These are phyloP conservation scores for Lagodon rhomboides DNA, from an alignment of 2,797 vertebrate genomes.

Conservation along the genomic window DNA sequence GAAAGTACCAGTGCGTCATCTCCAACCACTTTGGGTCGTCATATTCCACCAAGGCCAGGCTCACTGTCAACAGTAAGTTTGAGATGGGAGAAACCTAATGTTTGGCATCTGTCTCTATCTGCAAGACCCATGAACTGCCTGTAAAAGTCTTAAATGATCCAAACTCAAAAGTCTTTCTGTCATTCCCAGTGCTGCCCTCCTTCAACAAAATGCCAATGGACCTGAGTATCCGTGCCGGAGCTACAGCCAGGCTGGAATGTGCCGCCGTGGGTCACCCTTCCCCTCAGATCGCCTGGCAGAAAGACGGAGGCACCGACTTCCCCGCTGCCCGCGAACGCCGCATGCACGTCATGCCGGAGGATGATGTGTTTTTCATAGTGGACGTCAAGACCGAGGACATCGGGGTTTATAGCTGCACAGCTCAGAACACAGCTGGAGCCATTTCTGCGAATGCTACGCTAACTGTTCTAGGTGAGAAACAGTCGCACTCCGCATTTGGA, in stretches of 20 bases:
- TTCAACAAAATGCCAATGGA: constrained; percentile 98
- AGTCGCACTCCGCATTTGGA: background rate
- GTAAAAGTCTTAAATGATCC: background rate
- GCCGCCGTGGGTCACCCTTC: constrained; percentile 93
- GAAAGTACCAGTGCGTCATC: constrained; percentile 98
- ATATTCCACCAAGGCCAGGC: constrained; percentile 96
- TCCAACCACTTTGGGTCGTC: constrained; percentile 99
- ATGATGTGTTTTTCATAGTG: constrained; percentile 98
- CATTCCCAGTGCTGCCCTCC: constrained; percentile 92
- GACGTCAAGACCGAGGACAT: constrained; percentile 95
- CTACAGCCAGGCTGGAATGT: constrained; percentile 94
- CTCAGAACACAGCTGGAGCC: constrained; percentile 95
- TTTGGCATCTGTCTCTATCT: background rate
- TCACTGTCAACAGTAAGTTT: constrained; percentile 96
- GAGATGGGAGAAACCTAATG: background rate
- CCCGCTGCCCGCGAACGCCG: constrained; percentile 95
- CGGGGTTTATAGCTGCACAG: constrained; percentile 96
- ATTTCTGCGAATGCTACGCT: constrained; percentile 95
- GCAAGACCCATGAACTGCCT: background rate
- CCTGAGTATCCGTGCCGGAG: constrained; percentile 92
- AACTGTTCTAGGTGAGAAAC: constrained; percentile 92
- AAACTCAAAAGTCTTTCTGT: background rate
- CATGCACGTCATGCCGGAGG: constrained; percentile 99
- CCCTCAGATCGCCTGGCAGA: constrained; percentile 98
- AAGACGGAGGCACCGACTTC: constrained; percentile 97